Evolutionary conservation across 2,113 vertebrate genomes (phyloP).

Genomic region (Panthera tigris): DNA sequence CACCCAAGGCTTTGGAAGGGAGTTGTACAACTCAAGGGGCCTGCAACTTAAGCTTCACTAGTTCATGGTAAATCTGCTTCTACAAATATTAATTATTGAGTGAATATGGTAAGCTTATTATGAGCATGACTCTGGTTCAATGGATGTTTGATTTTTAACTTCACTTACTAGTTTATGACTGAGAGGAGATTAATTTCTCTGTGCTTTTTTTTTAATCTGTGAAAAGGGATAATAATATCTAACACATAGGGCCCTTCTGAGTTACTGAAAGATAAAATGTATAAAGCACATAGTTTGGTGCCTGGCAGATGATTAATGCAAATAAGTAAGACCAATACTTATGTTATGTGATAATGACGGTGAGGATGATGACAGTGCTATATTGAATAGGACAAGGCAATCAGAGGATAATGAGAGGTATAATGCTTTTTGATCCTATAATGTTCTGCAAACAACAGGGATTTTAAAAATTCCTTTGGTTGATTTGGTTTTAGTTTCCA

Average conservation of each 20-base stretch:
- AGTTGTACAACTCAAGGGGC: not conserved
- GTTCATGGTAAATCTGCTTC: conserved; percentile 27
- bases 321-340: conserved; percentile 7
- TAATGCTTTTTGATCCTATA: not conserved
- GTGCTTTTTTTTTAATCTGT: conserved; percentile 17
- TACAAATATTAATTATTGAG: not conserved
- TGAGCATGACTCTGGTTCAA: not conserved
- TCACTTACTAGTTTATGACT: not conserved
- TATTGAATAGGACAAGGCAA: not conserved
- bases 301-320: not conserved
- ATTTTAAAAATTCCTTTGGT: conserved; percentile 18
- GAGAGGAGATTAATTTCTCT: not conserved
- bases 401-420: not conserved
- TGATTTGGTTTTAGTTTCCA: conserved; percentile 23
- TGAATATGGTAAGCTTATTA: not conserved
- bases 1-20: not conserved
- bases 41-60: not conserved
- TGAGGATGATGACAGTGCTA: not conserved
- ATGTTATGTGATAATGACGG: not conserved
- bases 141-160: conserved; percentile 15
- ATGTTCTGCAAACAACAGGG: not conserved
- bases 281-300: not conserved
- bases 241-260: not conserved
- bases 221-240: conserved; percentile 1
- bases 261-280: not conserved